These are phyloP conservation scores for Peromyscus maniculatus DNA, from an alignment of 2,113 vertebrate genomes.

Conservation along the genomic window DNA sequence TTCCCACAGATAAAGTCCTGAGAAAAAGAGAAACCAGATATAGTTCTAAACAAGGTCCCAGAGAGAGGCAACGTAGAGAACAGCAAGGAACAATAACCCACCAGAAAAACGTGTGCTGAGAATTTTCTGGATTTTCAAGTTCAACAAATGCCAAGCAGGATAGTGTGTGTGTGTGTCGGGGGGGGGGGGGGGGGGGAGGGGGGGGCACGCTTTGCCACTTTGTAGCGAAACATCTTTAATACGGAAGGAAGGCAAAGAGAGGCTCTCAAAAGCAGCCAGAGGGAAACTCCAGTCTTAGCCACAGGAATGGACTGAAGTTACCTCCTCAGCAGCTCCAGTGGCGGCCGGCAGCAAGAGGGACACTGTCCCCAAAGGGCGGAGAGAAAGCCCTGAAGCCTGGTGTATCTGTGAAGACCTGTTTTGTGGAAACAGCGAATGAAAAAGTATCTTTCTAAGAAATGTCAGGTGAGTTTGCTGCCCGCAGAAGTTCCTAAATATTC, in stretches of 20 bases:
- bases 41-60: neutral
- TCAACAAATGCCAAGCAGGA: neutral
- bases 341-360: neutral
- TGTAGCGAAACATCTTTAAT: neutral
- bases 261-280: conserved; percentile 34
- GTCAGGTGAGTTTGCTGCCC: neutral
- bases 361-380: neutral
- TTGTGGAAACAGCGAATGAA: neutral
- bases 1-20: neutral
- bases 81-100: neutral
- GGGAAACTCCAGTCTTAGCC: neutral
- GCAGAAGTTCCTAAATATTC: conserved; percentile 7
- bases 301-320: neutral
- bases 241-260: conserved; percentile 36
- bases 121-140: conserved; percentile 39
- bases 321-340: neutral
- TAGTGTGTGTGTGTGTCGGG: neutral
- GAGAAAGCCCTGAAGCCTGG: neutral
- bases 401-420: neutral
- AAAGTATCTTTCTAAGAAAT: neutral
- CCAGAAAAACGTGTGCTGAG: neutral
- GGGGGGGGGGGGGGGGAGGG: too few relatives aligned
- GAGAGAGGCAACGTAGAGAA: neutral
- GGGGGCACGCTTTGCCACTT: neutral
- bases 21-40: conserved; percentile 38